Evolutionary conservation across 2,797 vertebrate genomes (phyloP), one percentile per base, ranked within the genome.

Genomic region (Leptoclinus maculatus): DNA sequence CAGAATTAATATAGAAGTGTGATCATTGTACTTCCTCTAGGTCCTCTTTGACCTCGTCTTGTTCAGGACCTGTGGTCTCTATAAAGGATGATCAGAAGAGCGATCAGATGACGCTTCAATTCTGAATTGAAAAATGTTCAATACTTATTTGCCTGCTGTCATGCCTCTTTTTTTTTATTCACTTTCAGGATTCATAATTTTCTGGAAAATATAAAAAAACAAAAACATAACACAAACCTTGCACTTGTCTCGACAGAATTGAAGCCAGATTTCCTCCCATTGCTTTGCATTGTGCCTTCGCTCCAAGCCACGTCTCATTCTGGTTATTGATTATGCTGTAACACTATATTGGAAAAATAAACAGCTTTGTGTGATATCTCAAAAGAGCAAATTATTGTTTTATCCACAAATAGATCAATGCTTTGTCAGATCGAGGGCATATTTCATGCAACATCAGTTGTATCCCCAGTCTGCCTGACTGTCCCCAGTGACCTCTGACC

Each of bases 401-500:
- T 27, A 12, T 39, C 1, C 3, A 69, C 29, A 38, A 43, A 53
- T 5, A 23, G 4, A 71, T 41, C 13, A 38, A 11, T 23, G 7
- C 14, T 39, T 21, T 68, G 7, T 29, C 7, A 38, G 32, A 66
- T 2, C 53, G 5, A 66, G 25, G 8, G n/a, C 7, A 2, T 13
- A 65, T 57, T 70, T 25, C 17, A 65, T 69, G 6, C 62, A 57
- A 29, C 12, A 51, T 66, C 2, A 62, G 7, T 39, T 16, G 6
- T 25, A 11, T 51, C 62, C 11, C 2, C 25, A 59, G 56, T 8
- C 1, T 12, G n/a, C n/a, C n/a, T n/a, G n/a, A n/a, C n/a, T n/a
- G n/a, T n/a, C n/a, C n/a, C n/a, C n/a, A n/a, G 21, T 78, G 41
- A 59, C 29, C 32, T 80, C 83, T 86, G 45, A 92, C 91, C 91